Evolutionary conservation across 2,797 vertebrate species (phyloP), one percentile per base, ranked within the genome.

Genomic region (Ateles fusciceps): DNA sequence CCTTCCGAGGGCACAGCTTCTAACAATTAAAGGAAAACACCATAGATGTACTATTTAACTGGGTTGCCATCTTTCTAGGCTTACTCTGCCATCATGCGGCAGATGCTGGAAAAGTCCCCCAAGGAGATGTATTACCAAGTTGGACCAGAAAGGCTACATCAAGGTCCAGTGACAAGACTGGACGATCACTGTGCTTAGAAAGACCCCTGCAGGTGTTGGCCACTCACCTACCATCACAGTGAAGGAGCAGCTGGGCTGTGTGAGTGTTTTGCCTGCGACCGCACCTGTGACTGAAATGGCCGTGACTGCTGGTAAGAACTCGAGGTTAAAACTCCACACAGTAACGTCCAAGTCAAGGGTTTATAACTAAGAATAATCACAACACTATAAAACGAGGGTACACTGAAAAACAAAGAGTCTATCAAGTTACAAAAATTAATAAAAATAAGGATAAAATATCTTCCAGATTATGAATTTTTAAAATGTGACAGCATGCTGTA

Each of bases 211-310:
- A 44, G 55, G 39, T 33, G 24, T 3, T 83, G 64, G 52, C 19
- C 52, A 14, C 28, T 72, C 21, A 57, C 12, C 2, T 17, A 33
- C 71, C 1, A 5, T 30, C n/a, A 1, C 1, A 14, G 76, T 8
- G 52, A 42, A 13, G 44, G 46, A 15, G 64, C 61, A 33, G n/a
- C 5, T 0, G 1, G 1, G 42, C 28, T 30, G 36, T 7, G 1
- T 19, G 10, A 17, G 7, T 0, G n/a, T 26, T 26, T 33, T 3
- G 7, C 42, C 10, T 46, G 64, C 26, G 11, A 64, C 68, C 8
- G 14, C 42, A 7, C 44, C 71, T 44, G 8, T 22, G 39, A 21
- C 39, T 8, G 30, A 57, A 22, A 36, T 0, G 24, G 26, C 50
- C 13, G 2, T 24, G 22, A 50, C 6, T 71, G 57, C 33, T 17